A percentile compares a stretch with the other conserved stretches of the same genome.
phyloP scores from a whole-genome alignment of 1,140 invertebrate species.

The Aphaenogaster ashmeadi region DNA sequence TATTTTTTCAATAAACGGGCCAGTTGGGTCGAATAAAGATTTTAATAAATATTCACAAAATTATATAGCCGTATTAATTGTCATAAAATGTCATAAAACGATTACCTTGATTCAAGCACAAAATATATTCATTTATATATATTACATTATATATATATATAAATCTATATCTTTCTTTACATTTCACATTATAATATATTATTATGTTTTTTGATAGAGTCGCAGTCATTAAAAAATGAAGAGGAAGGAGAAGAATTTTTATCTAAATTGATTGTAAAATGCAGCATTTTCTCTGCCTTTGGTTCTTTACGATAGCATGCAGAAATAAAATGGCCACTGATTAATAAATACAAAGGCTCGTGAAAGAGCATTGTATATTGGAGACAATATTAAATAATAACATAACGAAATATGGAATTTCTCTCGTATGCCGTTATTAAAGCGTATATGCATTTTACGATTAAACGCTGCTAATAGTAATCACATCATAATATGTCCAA shows the following conservation, averaged over 20 bases:
- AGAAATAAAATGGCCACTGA: background rate
- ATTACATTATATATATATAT: background rate
- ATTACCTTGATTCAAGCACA: background rate
- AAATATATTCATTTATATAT: background rate
- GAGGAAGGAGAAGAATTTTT: background rate
- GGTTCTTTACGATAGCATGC: background rate
- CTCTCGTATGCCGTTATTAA: slow-evolving; percentile 30
- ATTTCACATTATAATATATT: slow-evolving; percentile 1
- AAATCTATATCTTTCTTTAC: background rate
- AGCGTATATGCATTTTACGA: slow-evolving; percentile 25
- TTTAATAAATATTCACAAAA: background rate
- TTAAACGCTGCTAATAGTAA: slow-evolving; percentile 36
- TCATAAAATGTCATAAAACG: background rate
- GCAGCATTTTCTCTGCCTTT: background rate
- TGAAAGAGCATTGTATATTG: background rate
- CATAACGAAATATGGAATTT: slow-evolving; percentile 16
- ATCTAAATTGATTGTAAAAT: background rate
- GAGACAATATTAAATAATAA: background rate
- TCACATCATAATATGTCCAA: slow-evolving; percentile 18
- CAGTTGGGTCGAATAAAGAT: no score
- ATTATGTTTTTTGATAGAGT: background rate
- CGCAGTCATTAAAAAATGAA: background rate
- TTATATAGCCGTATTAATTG: background rate
- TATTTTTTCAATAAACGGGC: no score
- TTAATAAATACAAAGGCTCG: background rate